phyloP scores from a whole-genome alignment of 2,113 vertebrate species.

The Syngnathus floridae region DNA sequence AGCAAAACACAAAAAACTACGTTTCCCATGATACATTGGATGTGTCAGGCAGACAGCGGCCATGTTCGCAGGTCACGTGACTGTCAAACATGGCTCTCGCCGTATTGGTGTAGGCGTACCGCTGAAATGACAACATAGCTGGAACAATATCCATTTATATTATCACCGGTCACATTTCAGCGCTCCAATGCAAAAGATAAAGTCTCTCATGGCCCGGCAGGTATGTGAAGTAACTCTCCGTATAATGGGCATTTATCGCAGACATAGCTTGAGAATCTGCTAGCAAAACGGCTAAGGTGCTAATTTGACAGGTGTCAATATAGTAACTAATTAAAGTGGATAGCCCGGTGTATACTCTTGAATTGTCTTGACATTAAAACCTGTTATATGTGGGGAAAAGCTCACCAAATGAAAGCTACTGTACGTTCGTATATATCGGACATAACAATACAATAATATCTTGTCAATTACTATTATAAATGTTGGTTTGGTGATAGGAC shows the following conservation, averaged over 20 bases:
- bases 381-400: neutral
- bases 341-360: neutral
- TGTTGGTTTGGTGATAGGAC: no score
- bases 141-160: neutral
- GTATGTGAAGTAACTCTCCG: constrained; percentile 63
- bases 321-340: constrained; percentile 6
- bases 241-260: neutral
- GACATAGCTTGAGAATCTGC: constrained; percentile 22
- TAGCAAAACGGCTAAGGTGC: constrained; percentile 31
- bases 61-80: constrained; percentile 61
- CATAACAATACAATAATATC: neutral
- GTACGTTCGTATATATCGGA: neutral
- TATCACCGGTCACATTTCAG: neutral
- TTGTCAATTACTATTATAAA: neutral
- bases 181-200: constrained; percentile 89
- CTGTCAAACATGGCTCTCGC: constrained; percentile 56
- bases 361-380: neutral
- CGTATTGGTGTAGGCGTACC: constrained; percentile 40
- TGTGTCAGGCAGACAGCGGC: neutral
- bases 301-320: constrained; percentile 49
- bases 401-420: neutral
- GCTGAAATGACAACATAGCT: constrained; percentile 40
- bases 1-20: constrained; percentile 20
- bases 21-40: constrained; percentile 43
- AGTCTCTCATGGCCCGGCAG: constrained; percentile 94